A percentile compares a stretch with the other conserved stretches of the same genome.
Evolutionary conservation across 1,140 invertebrate genomes (phyloP).

Genomic region (Colletes gigas): DNA sequence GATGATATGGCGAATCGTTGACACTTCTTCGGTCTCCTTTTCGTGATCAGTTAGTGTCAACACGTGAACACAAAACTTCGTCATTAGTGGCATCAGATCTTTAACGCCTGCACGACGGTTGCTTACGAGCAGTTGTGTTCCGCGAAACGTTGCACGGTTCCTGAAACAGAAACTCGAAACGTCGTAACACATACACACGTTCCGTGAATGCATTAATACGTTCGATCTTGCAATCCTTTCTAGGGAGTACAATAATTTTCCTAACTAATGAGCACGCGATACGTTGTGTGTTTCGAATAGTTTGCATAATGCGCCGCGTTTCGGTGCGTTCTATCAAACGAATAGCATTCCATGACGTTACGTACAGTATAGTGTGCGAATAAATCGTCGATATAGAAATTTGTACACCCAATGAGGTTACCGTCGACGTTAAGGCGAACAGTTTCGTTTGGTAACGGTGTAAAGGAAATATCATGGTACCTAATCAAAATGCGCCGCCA

Average conservation of each 20-base stretch:
- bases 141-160: constrained; percentile 58
- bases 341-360: not conserved
- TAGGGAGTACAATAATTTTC: constrained; percentile 29
- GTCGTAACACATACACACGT: constrained; percentile 23
- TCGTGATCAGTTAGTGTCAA: constrained; percentile 67
- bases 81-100: constrained; percentile 69
- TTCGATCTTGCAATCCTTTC: constrained; percentile 31
- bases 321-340: not conserved
- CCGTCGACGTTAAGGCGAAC: not conserved
- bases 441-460: constrained; percentile 1
- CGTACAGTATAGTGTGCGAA: not conserved
- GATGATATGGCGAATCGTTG: constrained; percentile 56
- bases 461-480: constrained; percentile 40
- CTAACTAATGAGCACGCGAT: constrained; percentile 28
- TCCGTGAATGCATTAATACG: constrained; percentile 51
- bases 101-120: constrained; percentile 69
- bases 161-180: constrained; percentile 57
- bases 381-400: not conserved
- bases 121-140: constrained; percentile 55
- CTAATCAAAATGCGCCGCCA: constrained; percentile 51
- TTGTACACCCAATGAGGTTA: not conserved
- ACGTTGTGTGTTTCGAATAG: not conserved
- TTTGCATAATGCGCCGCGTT: constrained; percentile 19
- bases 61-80: constrained; percentile 55
- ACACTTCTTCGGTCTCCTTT: constrained; percentile 57